Percentiles rank a stretch among this genome's conserved stretches.
phyloP scores from a whole-genome alignment of 2,888 invertebrate genomes.

The Cerastis leucographa region DNA sequence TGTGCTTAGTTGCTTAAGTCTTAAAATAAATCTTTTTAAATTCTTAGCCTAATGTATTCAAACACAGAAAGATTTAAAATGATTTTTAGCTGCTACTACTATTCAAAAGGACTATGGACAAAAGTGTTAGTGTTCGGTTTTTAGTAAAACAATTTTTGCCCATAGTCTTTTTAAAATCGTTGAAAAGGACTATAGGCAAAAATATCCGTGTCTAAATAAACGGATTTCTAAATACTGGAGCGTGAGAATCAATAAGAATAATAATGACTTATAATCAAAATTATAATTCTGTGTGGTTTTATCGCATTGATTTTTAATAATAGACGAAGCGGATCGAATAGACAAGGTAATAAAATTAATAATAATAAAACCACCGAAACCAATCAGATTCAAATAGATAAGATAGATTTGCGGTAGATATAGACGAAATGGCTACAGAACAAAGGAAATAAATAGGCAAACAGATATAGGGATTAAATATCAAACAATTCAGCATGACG shows the following conservation, averaged over 20 bases:
- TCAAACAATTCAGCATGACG: slow-evolving; percentile 20
- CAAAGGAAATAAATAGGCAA: slow-evolving; percentile 2
- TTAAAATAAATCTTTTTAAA: background rate
- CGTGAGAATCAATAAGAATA: background rate
- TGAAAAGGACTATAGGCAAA: background rate
- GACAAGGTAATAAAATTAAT: background rate
- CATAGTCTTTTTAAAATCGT: background rate
- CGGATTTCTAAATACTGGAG: no score
- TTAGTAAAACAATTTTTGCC: background rate
- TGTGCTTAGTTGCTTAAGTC: background rate
- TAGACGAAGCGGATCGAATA: background rate
- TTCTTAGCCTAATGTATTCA: no score
- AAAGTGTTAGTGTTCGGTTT: background rate
- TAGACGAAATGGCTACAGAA: background rate
- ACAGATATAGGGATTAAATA: slow-evolving; percentile 28
- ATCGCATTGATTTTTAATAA: slow-evolving; percentile 9
- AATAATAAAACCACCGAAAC: background rate
- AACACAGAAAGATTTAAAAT: background rate
- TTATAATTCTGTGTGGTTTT: background rate
- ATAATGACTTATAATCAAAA: background rate
- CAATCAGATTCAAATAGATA: slow-evolving; percentile 3
- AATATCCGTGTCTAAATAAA: background rate
- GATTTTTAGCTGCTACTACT: background rate
- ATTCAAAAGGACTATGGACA: background rate
- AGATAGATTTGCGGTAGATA: slow-evolving; percentile 18